phyloP scores from a whole-genome alignment of 2,888 invertebrate genomes.

The Drosophila yooni region DNA sequence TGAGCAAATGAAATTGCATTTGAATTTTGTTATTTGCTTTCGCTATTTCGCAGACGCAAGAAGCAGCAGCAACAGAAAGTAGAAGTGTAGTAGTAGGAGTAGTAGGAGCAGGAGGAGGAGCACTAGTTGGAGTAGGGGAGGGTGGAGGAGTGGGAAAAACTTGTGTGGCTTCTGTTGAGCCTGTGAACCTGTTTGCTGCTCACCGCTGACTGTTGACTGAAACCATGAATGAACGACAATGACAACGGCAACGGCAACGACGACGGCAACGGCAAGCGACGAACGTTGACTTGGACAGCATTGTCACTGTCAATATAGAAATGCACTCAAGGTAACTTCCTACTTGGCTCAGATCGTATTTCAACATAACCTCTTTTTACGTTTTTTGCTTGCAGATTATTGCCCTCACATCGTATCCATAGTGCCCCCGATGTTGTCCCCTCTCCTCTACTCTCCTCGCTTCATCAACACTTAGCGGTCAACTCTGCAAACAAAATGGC shows the following conservation, averaged over 20 bases:
- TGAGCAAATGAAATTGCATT: conserved; percentile 52
- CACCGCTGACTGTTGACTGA: conserved; percentile 34
- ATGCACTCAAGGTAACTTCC: conserved; percentile 84
- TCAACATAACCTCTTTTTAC: conserved; percentile 74
- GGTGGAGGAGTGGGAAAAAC: conserved; percentile 47
- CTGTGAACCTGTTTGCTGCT: conserved; percentile 77
- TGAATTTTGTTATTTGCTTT: conserved; percentile 22
- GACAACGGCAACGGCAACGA: conserved; percentile 29
- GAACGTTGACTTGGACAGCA: conserved; percentile 50
- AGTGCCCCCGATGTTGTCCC: conserved; percentile 4
- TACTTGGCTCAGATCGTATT: conserved; percentile 71
- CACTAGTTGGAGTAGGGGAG: not conserved
- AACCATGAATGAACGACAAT: conserved; percentile 74
- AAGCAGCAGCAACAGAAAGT: conserved; percentile 6
- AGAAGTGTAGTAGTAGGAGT: not conserved
- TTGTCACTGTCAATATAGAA: conserved; percentile 78
- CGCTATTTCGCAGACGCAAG: conserved; percentile 9
- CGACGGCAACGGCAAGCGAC: conserved; percentile 45
- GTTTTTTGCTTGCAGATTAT: conserved; percentile 63
- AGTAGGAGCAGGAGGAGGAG: not conserved
- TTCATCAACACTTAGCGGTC: conserved; percentile 66
- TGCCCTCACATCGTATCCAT: conserved; percentile 37
- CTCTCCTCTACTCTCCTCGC: not conserved
- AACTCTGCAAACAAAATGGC: conserved; percentile 69
- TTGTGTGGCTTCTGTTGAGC: conserved; percentile 78